Percentiles rank a stretch among this genome's conserved stretches.
These are phyloP conservation scores for Bombus pascuorum DNA, from an alignment of 1,140 invertebrate species.

Conservation along the genomic window DNA sequence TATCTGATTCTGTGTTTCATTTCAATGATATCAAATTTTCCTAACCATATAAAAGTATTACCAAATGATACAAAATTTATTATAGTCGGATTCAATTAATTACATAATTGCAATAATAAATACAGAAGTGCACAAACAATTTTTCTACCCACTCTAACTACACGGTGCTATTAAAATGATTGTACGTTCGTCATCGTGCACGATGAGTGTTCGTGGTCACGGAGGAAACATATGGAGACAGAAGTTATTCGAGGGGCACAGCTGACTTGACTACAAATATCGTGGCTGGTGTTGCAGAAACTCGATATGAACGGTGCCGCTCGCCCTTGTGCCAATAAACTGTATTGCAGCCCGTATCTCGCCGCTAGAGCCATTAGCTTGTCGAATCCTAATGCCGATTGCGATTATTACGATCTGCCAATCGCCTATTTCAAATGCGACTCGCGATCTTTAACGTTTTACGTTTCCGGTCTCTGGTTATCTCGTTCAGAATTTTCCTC, in stretches of 20 bases:
- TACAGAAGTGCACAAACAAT: neutral
- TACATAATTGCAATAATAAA: too few species aligned
- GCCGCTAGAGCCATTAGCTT: constrained; percentile 16
- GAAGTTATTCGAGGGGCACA: constrained; percentile 45
- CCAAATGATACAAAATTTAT: too few species aligned
- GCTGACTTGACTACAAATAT: constrained; percentile 49
- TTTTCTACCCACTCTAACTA: neutral
- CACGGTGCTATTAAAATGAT: neutral
- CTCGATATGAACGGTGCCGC: constrained; percentile 37
- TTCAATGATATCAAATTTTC: too few species aligned
- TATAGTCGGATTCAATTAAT: too few species aligned
- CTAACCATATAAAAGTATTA: too few species aligned
- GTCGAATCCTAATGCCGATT: constrained; percentile 38
- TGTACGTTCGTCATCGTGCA: constrained; percentile 1
- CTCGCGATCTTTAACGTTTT: neutral
- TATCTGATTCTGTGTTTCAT: too few species aligned
- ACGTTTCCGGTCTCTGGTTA: neutral
- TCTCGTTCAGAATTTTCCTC: neutral
- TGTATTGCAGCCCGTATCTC: constrained; percentile 35
- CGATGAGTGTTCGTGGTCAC: neutral
- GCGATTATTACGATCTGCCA: constrained; percentile 17
- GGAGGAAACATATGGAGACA: constrained; percentile 8
- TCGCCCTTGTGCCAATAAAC: constrained; percentile 40
- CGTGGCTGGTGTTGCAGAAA: constrained; percentile 44
- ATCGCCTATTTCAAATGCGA: neutral